A percentile compares a stretch with the other conserved stretches of the same genome.
These are phyloP conservation scores for Mus minutoides DNA, from an alignment of 2,797 vertebrate species.

Conservation along the genomic window DNA sequence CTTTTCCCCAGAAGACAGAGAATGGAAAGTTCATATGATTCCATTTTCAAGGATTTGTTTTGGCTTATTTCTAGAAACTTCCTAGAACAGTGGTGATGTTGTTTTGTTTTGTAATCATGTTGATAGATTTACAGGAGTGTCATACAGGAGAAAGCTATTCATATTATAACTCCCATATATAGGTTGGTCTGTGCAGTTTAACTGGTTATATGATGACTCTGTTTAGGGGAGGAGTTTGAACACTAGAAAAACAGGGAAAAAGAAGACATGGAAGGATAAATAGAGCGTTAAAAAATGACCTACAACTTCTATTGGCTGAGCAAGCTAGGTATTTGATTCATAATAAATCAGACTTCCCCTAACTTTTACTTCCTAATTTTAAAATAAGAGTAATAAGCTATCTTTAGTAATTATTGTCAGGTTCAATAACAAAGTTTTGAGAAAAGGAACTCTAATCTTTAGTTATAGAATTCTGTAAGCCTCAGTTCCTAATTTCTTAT, in stretches of 20 bases:
- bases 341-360: neutral
- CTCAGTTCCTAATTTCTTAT: neutral
- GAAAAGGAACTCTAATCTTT: neutral
- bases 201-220: neutral
- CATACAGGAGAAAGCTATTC: conserved; percentile 17
- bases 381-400: conserved; percentile 23
- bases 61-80: conserved; percentile 60
- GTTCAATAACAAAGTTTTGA: conserved; percentile 2
- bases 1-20: conserved; percentile 39
- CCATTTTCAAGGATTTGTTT: conserved; percentile 61
- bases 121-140: neutral
- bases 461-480: neutral
- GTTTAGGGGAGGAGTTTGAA: conserved; percentile 18
- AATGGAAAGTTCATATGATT: conserved; percentile 60
- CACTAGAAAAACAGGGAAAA: neutral
- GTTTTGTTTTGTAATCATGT: neutral
- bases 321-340: neutral
- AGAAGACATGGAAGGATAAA: neutral
- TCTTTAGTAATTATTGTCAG: neutral
- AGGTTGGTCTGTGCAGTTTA: neutral
- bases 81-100: conserved; percentile 10
- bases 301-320: neutral
- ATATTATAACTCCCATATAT: neutral
- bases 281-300: neutral
- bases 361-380: conserved; percentile 41